Evolutionary conservation across 2,113 vertebrate species (phyloP).

Genomic region (Cheirogaleus medius): DNA sequence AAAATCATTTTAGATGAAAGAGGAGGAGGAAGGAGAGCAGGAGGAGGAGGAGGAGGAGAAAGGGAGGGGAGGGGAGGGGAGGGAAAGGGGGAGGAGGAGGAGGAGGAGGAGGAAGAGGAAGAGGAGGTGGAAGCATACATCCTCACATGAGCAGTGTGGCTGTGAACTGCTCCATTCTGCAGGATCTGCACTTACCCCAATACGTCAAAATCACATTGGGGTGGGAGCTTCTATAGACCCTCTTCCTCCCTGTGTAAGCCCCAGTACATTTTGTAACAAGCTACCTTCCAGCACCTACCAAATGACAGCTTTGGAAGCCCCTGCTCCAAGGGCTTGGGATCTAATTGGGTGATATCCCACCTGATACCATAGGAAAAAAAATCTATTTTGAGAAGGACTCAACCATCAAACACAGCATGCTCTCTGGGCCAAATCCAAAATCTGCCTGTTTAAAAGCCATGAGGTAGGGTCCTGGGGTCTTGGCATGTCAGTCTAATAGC

Average conservation of each 20-base stretch:
- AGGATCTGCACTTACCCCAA: neutral
- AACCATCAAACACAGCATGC: neutral
- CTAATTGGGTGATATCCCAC: neutral
- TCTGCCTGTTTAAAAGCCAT: neutral
- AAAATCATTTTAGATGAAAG: neutral
- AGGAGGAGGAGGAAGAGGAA: rapidly evolving
- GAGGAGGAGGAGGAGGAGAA: neutral
- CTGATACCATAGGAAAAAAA: neutral
- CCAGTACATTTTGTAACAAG: neutral
- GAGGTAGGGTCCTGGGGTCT: neutral
- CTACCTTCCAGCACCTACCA: neutral
- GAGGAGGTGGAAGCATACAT: neutral
- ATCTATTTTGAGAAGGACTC: neutral
- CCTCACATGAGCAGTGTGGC: neutral
- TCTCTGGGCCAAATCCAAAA: neutral
- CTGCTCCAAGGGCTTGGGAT: neutral
- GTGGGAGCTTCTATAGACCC: rapidly evolving
- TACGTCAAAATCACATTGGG: neutral
- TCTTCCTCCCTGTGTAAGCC: neutral
- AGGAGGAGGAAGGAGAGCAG: neutral
- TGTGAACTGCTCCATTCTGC: neutral
- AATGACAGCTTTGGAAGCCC: neutral
- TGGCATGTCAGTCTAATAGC: neutral
- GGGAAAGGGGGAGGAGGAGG: neutral
- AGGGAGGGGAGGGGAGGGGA: neutral